Conservation (phyloP, 1,140 invertebrate genomes). For the Micrasema minimum region DNA sequence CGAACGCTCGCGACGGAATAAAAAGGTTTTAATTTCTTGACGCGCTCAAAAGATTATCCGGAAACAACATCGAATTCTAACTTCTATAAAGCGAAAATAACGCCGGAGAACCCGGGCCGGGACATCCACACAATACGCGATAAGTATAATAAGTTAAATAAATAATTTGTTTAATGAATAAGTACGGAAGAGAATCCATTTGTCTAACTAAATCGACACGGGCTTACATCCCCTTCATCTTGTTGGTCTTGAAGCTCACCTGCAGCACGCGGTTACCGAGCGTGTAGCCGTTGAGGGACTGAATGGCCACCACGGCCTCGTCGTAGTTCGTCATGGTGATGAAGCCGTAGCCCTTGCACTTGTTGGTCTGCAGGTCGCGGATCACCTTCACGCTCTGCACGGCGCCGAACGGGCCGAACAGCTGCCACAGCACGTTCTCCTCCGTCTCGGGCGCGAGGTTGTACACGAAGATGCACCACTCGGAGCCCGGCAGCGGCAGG, state of each 20-base stretch:
- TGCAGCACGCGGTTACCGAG: slow-evolving; percentile 97
- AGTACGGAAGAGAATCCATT: slow-evolving; percentile 40
- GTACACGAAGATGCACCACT: slow-evolving; percentile 99
- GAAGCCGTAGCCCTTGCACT: slow-evolving; percentile 99
- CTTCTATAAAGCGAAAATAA: slow-evolving; percentile 52
- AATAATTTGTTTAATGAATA: slow-evolving; percentile 32
- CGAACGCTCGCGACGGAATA: slow-evolving; percentile 38
- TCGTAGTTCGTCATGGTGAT: slow-evolving; percentile 99
- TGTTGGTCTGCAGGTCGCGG: slow-evolving; percentile 96
- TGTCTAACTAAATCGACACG: slow-evolving; percentile 44
- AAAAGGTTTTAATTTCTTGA: slow-evolving; percentile 42
- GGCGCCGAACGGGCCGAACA: slow-evolving; percentile 98
- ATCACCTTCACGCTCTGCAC: slow-evolving; percentile 99
- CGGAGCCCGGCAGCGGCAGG: slow-evolving; percentile 71
- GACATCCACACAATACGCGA: slow-evolving; percentile 34
- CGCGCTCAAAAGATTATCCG: slow-evolving; percentile 46
- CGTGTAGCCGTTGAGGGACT: slow-evolving; percentile 97
- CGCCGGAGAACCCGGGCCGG: slow-evolving; percentile 35
- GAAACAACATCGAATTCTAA: slow-evolving; percentile 53
- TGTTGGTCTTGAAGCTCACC: slow-evolving; percentile 98
- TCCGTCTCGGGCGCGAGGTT: slow-evolving; percentile 98
- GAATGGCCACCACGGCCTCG: slow-evolving; percentile 96
- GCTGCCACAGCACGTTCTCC: slow-evolving; percentile 98
- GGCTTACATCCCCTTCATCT: slow-evolving; percentile 87
- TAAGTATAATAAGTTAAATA: slow-evolving; percentile 42